phyloP scores from a whole-genome alignment of 1,140 invertebrate species.

The Zaprionus capensis region DNA sequence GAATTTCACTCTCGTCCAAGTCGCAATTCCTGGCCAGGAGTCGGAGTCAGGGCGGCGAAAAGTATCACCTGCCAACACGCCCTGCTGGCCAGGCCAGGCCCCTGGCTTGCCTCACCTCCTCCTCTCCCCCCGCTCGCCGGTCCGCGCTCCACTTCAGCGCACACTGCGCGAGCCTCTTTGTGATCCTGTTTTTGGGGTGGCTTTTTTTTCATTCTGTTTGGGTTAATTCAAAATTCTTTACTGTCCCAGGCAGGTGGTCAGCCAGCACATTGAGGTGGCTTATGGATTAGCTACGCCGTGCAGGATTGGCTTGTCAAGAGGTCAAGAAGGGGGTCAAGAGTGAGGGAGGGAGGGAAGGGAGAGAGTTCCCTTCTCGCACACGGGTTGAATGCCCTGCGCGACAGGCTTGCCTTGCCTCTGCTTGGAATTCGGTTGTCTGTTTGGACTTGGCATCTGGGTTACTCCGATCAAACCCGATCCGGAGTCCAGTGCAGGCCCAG shows the following conservation, averaged over 20 bases:
- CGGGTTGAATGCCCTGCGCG: background rate
- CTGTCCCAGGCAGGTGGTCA: conserved; percentile 70
- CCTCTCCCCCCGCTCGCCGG: conserved; percentile 46
- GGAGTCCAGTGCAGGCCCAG: background rate
- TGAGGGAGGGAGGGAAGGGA: background rate
- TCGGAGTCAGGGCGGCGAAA: conserved; percentile 39
- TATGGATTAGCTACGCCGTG: conserved; percentile 61
- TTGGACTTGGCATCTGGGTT: background rate
- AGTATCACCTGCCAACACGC: conserved; percentile 67
- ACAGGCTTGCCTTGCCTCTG: background rate
- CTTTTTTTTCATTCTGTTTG: conserved; percentile 71
- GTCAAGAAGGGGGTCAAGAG: background rate
- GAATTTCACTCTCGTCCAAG: conserved; percentile 21
- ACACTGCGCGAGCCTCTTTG: conserved; percentile 33
- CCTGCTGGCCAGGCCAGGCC: conserved; percentile 7
- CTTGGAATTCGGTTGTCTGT: background rate
- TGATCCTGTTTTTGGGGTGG: conserved; percentile 56
- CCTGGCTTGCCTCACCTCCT: conserved; percentile 13
- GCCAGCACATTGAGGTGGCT: conserved; percentile 37
- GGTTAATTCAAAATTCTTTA: conserved; percentile 77
- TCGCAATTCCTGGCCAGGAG: conserved; percentile 10
- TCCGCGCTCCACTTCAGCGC: conserved; percentile 75
- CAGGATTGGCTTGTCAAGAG: conserved; percentile 28
- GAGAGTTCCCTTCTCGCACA: too few relatives aligned
- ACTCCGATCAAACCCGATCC: background rate